These are phyloP conservation scores for Phalacrocorax aristotelis DNA, from an alignment of 2,113 vertebrate genomes.

Conservation along the genomic window DNA sequence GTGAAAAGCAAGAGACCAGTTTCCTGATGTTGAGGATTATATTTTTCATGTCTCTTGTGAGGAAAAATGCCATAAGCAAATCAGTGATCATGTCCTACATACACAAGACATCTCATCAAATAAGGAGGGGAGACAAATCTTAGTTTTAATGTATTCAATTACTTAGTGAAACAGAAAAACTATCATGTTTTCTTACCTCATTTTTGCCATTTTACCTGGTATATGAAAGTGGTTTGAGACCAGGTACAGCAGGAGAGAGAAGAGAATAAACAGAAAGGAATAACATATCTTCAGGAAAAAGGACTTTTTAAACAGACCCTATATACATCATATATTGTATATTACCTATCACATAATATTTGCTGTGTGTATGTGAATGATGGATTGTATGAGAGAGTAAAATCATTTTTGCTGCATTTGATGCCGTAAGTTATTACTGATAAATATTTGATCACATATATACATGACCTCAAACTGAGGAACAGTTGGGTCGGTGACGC, in stretches of 20 bases:
- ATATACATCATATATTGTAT: not conserved
- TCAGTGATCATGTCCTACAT: not conserved
- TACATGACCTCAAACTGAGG: not conserved
- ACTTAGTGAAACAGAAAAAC: not conserved
- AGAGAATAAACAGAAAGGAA: not conserved
- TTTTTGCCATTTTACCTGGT: not conserved
- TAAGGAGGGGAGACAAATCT: not conserved
- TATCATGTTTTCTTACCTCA: not conserved
- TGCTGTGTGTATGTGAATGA: not conserved
- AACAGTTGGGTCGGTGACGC: not conserved
- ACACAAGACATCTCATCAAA: not conserved
- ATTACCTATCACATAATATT: not conserved
- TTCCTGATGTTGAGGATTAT: not conserved
- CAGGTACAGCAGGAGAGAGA: not conserved
- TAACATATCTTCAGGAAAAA: not conserved
- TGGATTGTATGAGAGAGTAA: not conserved
- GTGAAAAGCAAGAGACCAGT: not conserved
- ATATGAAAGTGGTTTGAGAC: not conserved
- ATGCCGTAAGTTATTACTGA: not conserved
- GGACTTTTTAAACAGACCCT: not conserved
- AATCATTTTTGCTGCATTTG: not conserved
- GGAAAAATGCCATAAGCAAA: not conserved
- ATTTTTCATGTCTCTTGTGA: not conserved
- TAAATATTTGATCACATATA: conserved; percentile 9
- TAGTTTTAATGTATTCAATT: not conserved